Percentiles rank a stretch among this genome's conserved stretches.
phyloP scores from a whole-genome alignment of 2,113 vertebrate genomes.

The Poeciliopsis retropinna region DNA sequence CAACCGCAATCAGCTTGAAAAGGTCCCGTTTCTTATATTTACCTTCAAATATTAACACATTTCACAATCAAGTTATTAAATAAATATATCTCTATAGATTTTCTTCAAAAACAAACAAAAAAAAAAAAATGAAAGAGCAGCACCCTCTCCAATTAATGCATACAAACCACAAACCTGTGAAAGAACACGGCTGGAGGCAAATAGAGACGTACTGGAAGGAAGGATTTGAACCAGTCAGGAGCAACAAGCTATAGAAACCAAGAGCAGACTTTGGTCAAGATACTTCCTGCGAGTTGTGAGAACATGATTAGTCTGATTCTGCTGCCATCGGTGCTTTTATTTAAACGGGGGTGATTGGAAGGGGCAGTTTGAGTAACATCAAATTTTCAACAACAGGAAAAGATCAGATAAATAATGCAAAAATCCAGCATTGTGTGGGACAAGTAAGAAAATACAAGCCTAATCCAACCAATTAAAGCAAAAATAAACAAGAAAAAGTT shows the following conservation, averaged over 20 bases:
- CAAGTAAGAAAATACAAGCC: slow-evolving; percentile 1
- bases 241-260: slow-evolving; percentile 18
- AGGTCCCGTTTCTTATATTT: slow-evolving; percentile 39
- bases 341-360: neutral
- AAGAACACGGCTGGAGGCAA: slow-evolving; percentile 1
- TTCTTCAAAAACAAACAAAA: slow-evolving; percentile 42
- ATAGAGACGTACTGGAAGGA: slow-evolving; percentile 21
- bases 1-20: slow-evolving; percentile 9
- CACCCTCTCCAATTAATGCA: slow-evolving; percentile 12
- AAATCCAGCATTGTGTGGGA: neutral
- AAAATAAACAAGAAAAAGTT: slow-evolving; percentile 16
- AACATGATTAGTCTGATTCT: slow-evolving; percentile 7
- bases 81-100: slow-evolving; percentile 70
- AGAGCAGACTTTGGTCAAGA: slow-evolving; percentile 38
- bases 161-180: slow-evolving; percentile 27
- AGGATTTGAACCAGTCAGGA: slow-evolving; percentile 36
- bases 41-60: slow-evolving; percentile 61
- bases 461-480: neutral
- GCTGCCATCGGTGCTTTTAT: neutral
- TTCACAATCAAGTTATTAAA: slow-evolving; percentile 71
- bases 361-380: neutral
- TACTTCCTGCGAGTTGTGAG: slow-evolving; percentile 1
- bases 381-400: neutral
- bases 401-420: neutral
- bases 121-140: slow-evolving; percentile 18